A percentile compares a stretch with the other conserved stretches of the same genome.
Evolutionary conservation across 2,113 vertebrate species (phyloP).

Genomic region (Polyodon spathula): DNA sequence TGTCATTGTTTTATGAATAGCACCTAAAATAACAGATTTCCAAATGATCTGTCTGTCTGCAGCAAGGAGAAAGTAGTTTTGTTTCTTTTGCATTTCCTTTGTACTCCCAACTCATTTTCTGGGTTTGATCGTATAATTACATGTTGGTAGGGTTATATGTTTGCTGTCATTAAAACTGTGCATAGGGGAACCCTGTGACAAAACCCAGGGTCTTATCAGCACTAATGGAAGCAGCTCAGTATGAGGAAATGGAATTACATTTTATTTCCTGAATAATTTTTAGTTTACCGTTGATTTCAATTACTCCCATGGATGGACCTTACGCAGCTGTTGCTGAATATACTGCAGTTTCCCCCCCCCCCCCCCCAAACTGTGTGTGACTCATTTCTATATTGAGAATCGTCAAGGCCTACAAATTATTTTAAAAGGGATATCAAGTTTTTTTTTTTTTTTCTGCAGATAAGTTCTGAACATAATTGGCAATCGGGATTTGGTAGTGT

Average conservation of each 20-base stretch:
- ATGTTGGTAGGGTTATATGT: slow-evolving; percentile 24
- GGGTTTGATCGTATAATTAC: slow-evolving; percentile 31
- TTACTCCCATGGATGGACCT: too few relatives aligned
- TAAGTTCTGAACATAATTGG: too few relatives aligned
- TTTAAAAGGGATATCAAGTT: too few relatives aligned
- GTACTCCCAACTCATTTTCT: slow-evolving; percentile 22
- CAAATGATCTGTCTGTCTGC: too few relatives aligned
- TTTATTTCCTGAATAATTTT: slow-evolving; percentile 59
- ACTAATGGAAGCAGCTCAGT: slow-evolving; percentile 53
- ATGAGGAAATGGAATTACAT: slow-evolving; percentile 55
- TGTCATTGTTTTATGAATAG: too few relatives aligned
- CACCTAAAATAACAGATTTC: too few relatives aligned
- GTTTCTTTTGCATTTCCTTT: neutral
- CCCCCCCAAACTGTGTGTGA: too few relatives aligned
- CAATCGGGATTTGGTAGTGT: too few relatives aligned
- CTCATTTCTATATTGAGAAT: too few relatives aligned
- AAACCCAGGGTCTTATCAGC: slow-evolving; percentile 40
- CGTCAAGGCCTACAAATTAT: too few relatives aligned
- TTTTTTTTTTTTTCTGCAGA: too few relatives aligned
- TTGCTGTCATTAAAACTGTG: slow-evolving; percentile 34
- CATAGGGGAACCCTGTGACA: slow-evolving; percentile 33
- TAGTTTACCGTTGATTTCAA: slow-evolving; percentile 45
- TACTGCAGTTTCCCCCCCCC: too few relatives aligned
- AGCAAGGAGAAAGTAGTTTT: neutral
- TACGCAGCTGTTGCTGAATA: slow-evolving; percentile 44